These are phyloP conservation scores for Helicoverpa assulta DNA, from an alignment of 2,888 invertebrate genomes.

Conservation along the genomic window DNA sequence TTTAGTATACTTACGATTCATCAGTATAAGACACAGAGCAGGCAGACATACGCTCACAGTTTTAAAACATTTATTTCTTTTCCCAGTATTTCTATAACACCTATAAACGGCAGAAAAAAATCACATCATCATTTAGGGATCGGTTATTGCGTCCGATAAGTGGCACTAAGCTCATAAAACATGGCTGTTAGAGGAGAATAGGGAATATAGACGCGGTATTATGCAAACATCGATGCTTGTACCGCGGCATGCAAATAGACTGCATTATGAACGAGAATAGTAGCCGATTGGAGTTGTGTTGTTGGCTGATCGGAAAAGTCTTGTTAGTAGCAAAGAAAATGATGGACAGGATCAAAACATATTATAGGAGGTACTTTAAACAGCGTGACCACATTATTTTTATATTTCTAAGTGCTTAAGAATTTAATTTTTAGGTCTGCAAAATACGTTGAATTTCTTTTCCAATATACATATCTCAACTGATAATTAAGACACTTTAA, in stretches of 20 bases:
- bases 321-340: neutral
- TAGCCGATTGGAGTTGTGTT: neutral
- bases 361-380: too few species aligned
- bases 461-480: too few species aligned
- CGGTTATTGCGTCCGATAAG: constrained; percentile 1
- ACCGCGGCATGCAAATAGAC: neutral
- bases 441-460: too few species aligned
- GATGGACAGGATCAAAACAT: neutral
- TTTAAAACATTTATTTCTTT: too few species aligned
- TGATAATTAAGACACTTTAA: too few species aligned
- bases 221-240: neutral
- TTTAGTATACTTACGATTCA: too few species aligned
- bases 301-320: neutral
- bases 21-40: too few species aligned
- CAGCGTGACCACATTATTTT: too few species aligned
- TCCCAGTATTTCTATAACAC: too few species aligned
- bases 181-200: neutral
- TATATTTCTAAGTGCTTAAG: too few species aligned
- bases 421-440: too few species aligned
- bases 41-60: too few species aligned
- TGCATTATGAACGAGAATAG: neutral
- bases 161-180: constrained; percentile 1
- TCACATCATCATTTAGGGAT: neutral
- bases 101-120: neutral
- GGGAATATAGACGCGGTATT: constrained; percentile 1